Evolutionary conservation across 2,113 vertebrate genomes (phyloP).

Genomic region (Oreamnos americanus): DNA sequence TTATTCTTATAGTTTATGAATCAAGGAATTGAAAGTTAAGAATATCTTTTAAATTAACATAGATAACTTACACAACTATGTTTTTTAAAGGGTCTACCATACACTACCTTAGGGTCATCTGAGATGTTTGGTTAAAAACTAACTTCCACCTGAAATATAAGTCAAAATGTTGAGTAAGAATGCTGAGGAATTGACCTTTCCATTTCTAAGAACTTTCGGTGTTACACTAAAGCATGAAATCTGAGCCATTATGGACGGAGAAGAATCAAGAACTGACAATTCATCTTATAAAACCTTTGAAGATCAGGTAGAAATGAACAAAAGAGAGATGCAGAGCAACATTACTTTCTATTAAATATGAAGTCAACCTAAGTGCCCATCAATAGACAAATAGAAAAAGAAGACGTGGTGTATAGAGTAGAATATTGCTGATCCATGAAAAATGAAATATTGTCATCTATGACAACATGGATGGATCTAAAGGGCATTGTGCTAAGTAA

Average conservation of each 20-base stretch:
- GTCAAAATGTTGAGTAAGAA: neutral
- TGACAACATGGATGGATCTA: neutral
- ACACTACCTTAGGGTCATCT: neutral
- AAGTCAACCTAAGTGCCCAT: neutral
- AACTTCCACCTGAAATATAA: neutral
- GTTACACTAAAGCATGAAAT: neutral
- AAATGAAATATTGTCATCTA: neutral
- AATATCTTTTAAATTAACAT: neutral
- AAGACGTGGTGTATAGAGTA: neutral
- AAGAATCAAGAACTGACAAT: neutral
- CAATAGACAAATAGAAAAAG: neutral
- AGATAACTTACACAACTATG: too few species aligned
- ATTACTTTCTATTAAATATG: neutral
- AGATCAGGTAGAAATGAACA: neutral
- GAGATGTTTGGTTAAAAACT: neutral
- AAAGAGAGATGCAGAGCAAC: neutral
- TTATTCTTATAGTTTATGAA: constrained; percentile 6
- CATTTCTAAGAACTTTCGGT: neutral
- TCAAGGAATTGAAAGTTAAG: neutral
- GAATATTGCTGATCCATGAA: neutral
- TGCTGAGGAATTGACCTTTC: neutral
- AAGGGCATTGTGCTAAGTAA: neutral
- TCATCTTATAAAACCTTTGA: neutral
- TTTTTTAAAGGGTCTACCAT: neutral
- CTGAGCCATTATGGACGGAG: neutral